Percentiles rank a stretch among this genome's conserved stretches.
phyloP scores from a whole-genome alignment of 2,113 vertebrate genomes.

The Chaenogobius annularis region DNA sequence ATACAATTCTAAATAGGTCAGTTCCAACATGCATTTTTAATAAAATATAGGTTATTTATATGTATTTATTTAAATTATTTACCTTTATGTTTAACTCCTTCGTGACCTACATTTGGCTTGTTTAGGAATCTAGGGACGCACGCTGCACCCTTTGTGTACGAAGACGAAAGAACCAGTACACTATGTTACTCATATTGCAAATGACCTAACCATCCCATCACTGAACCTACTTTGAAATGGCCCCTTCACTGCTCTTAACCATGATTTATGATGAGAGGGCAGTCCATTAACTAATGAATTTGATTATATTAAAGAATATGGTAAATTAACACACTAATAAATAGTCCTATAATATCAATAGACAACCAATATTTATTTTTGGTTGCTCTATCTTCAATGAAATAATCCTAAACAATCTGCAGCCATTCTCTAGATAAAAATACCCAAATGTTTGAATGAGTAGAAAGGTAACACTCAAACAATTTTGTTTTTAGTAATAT shows the following conservation, averaged over 20 bases:
- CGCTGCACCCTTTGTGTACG: conserved; percentile 12
- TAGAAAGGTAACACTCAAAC: conserved; percentile 52
- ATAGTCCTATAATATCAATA: neutral
- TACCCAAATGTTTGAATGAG: conserved; percentile 17
- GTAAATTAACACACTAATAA: neutral
- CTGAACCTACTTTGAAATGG: conserved; percentile 62
- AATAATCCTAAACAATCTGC: neutral
- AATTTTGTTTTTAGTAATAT: conserved; percentile 31
- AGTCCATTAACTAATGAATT: conserved; percentile 59
- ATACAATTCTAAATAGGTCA: neutral
- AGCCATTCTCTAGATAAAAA: neutral
- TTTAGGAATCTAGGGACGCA: conserved; percentile 18
- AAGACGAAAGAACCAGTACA: conserved; percentile 25
- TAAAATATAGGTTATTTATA: conserved; percentile 10
- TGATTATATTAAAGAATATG: conserved; percentile 37
- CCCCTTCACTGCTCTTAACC: conserved; percentile 44
- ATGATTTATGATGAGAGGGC: conserved; percentile 64
- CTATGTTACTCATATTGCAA: conserved; percentile 40
- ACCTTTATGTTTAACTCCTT: neutral
- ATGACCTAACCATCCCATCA: conserved; percentile 63
- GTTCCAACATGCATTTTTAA: neutral
- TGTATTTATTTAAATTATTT: neutral
- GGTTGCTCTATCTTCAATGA: neutral
- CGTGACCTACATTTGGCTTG: conserved; percentile 43
- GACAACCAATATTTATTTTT: neutral